Conservation (phyloP, 2,113 vertebrate genomes). For the Baryphthengus martii region DNA sequence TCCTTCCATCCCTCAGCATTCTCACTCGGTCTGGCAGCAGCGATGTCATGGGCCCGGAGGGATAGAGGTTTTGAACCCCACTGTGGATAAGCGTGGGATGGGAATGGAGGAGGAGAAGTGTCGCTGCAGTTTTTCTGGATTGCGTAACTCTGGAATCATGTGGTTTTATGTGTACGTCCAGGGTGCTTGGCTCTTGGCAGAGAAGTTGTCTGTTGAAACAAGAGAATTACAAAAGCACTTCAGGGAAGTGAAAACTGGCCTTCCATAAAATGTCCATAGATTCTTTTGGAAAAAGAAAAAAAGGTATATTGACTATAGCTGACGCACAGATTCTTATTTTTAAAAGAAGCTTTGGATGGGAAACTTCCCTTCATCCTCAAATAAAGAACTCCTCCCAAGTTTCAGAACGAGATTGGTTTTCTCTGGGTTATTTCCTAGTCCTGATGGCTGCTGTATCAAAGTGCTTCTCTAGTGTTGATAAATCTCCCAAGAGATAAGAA, state of each 20-base stretch:
- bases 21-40: fast-evolving
- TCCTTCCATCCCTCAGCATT: neutral
- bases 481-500: neutral
- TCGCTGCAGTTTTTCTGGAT: neutral
- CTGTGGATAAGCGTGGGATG: neutral
- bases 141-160: neutral
- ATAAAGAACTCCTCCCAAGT: neutral
- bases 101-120: neutral
- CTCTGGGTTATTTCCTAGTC: neutral
- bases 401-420: neutral
- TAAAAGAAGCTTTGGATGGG: neutral
- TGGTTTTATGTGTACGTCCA: neutral
- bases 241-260: neutral
- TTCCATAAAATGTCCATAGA: neutral
- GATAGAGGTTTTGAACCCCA: neutral
- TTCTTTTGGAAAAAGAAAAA: neutral
- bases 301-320: neutral
- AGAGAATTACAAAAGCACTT: neutral
- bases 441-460: neutral
- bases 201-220: neutral
- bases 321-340: neutral
- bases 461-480: neutral
- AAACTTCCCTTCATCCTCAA: neutral
- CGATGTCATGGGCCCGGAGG: neutral
- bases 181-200: neutral